Base-by-base conservation (phyloP, 2,113 vertebrate genomes). In the Cranoglanis bouderius region DNA sequence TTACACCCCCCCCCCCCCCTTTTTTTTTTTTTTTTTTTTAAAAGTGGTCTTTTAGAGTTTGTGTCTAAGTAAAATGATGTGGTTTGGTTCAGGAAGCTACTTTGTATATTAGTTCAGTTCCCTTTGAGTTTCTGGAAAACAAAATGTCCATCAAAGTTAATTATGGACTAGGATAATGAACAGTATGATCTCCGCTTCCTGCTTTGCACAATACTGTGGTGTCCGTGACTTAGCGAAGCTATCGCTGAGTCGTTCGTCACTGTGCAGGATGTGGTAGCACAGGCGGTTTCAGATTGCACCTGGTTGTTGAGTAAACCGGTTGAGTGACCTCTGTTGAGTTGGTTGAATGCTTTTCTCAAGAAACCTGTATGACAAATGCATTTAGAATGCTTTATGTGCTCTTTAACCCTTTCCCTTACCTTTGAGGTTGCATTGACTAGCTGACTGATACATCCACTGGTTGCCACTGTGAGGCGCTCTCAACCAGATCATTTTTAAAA, bases 261-360 rank as follows among this genome's bases (percentile, higher is more conserved):
- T 13, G 38, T 65, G 57, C 65, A 53, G 35, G 61, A 89, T 40
- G 16, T 84, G 29, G 14, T 19, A 6, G 5, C 29, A 29, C 19
- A 57, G 72, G 32, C 21, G 43, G 88, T 80, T 85, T 82, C 75
- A 75, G 35, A n/a, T 89, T 90, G 59, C 89, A 32, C 63, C 38
- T 40, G 18, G 43, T 74, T 85, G 82, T 59, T 90, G 91, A 88
- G 81, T 63, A 90, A 90, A 92, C 91, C 74, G 72, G 91, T 90
- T 75, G 16, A 40, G 88, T 88, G 90, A 88, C 86, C 74, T 90
- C 59, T 85, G 21, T 67, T 65, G 43, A 19, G 7, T 49, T 49
- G 29, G 14, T 78, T 67, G 40, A 63, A 77, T 85, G 49, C 77
- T 86, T 53, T 84, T 35, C 13, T 87, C 21, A 67, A 67, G 53